phyloP scores from a whole-genome alignment of 37 sponge, comb jelly and placozoan genomes.

The Dysidea cf. avara region DNA sequence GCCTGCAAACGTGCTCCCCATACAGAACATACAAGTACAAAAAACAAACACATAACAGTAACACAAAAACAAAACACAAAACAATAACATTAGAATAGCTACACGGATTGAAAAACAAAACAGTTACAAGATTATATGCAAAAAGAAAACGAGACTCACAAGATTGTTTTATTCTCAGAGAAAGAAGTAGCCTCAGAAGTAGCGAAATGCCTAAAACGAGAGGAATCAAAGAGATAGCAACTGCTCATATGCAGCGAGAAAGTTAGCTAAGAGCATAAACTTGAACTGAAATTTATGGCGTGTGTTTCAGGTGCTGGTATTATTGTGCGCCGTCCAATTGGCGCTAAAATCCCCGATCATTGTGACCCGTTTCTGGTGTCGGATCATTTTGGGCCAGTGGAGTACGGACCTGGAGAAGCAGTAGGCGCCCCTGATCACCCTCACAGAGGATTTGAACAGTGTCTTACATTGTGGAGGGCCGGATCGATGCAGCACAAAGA shows the following conservation, averaged over 20 bases:
- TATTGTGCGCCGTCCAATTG: conserved; percentile 64
- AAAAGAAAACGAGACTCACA: no score
- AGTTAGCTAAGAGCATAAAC: no score
- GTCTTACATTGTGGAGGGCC: conserved; percentile 61
- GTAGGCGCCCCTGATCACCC: conserved; percentile 90
- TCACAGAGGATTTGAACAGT: conserved; percentile 93
- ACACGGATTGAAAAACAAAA: no score
- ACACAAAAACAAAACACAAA: no score
- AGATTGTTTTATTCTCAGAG: no score
- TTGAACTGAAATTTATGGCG: no score
- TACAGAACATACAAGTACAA: no score
- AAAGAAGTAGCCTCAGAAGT: neutral
- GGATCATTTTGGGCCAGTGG: conserved; percentile 80
- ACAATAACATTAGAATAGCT: no score
- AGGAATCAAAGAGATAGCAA: conserved; percentile 34
- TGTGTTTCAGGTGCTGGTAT: conserved; percentile 82
- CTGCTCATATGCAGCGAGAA: conserved; percentile 70
- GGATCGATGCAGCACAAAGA: conserved; percentile 64
- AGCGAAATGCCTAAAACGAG: conserved; percentile 17
- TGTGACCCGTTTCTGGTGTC: conserved; percentile 84
- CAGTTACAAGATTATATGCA: no score
- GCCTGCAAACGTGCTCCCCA: no score
- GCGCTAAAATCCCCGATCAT: conserved; percentile 30
- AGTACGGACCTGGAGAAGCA: conserved; percentile 69
- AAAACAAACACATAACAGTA: no score